Base-by-base conservation (phyloP, 2,888 invertebrate species). In the Heteromurus nitidus region DNA sequence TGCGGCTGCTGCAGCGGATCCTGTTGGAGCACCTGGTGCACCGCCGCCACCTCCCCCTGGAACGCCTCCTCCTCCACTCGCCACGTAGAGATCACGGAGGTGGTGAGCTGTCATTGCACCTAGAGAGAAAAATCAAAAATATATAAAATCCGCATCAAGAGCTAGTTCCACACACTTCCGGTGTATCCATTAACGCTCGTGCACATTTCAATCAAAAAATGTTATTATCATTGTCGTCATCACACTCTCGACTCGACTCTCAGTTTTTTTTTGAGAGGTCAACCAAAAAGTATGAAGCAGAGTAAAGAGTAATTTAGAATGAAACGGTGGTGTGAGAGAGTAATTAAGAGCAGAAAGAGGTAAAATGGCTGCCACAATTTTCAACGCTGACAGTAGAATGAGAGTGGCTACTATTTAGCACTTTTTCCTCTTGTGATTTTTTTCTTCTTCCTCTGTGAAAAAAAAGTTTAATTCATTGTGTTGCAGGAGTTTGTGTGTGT, bases 71-170 rank as follows among this genome's bases (percentile, higher is more conserved):
- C 85, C 85, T 9, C 84, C 80, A 74, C 82, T 81, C 0, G 83
- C 84, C 3, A 81, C 85, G 82, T 87, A 87, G 84, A 87, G 83
- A 58, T 87, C 87, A 72, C 86, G 84, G 67, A 87, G 81, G 62
- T 86, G 87, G 70, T 87, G 87, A 28, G 87, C 86, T 74, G 86
- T 86, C 85, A 87, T 85, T 67, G 83, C 84, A 77, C 86, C 86
- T 87, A 67, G 26, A 47, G 16, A 64, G 16, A 58, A 55, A 42
- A 30, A 58, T 28, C 1, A 44, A 60, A 58, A 30, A 55, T n/a
- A 18, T 28, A 62, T 55, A 42, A 60, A 42, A 50, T 68, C 20
- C 55, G 16, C 55, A 20, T 36, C 47, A n/a, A n/a, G 55, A 20
- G 16, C 5, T 20, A 3, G 7, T 55, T 30, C 31, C 62, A 62